phyloP scores from a whole-genome alignment of 2,888 invertebrate species.

The Rhagonycha fulva region DNA sequence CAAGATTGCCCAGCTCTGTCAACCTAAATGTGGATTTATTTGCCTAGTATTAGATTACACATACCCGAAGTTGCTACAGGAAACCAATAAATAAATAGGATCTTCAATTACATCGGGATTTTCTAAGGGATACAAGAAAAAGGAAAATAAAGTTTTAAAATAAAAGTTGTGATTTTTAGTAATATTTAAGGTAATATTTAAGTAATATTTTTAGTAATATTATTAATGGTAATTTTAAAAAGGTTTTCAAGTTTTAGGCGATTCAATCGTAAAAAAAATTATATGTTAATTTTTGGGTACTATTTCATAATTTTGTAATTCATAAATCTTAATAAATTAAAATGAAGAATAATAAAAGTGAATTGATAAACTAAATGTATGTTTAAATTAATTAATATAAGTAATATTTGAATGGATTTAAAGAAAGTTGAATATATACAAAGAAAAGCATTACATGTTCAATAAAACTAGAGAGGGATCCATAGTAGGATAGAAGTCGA shows the following conservation, averaged over 20 bases:
- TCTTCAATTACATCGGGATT: constrained; percentile 51
- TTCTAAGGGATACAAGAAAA: constrained; percentile 41
- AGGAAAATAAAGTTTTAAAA: constrained; percentile 18
- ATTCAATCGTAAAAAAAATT: too few species aligned
- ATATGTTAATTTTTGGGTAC: too few species aligned
- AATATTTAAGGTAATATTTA: not conserved
- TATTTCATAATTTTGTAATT: too few species aligned
- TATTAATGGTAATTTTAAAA: not conserved
- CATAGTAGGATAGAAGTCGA: constrained; percentile 30
- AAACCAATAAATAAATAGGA: constrained; percentile 53
- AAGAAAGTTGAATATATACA: not conserved
- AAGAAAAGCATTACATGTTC: not conserved
- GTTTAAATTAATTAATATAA: not conserved
- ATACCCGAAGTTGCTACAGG: constrained; percentile 51
- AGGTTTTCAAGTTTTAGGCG: too few species aligned
- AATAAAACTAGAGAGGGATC: constrained; percentile 40
- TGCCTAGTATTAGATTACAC: constrained; percentile 58
- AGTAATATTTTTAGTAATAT: too few species aligned
- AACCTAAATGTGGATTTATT: constrained; percentile 60
- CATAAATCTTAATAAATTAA: too few species aligned
- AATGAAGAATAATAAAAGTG: too few species aligned
- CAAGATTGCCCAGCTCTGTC: constrained; percentile 55
- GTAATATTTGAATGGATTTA: not conserved
- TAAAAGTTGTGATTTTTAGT: not conserved
- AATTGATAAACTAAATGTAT: too few species aligned